phyloP scores from a whole-genome alignment of 2,797 vertebrate species.

The Sebastes hubbsi region DNA sequence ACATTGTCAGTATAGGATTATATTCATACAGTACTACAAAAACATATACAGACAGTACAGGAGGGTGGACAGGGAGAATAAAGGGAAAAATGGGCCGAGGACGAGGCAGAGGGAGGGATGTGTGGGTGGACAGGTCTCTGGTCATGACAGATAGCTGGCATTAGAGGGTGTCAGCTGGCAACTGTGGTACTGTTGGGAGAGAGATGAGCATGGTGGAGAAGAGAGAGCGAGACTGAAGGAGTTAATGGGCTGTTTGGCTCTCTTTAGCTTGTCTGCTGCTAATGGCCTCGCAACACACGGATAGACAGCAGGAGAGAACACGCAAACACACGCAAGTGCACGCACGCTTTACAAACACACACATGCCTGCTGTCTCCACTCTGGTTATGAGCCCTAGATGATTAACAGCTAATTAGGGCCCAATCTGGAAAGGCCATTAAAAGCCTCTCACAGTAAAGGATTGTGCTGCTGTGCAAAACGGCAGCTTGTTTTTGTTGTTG shows the following conservation, averaged over 20 bases:
- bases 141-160: constrained; percentile 88
- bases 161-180: constrained; percentile 90
- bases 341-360: constrained; percentile 53
- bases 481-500: constrained; percentile 70
- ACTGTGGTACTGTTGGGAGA: constrained; percentile 83
- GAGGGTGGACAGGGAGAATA: constrained; percentile 21
- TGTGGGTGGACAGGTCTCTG: constrained; percentile 80
- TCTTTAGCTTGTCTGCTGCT: constrained; percentile 81
- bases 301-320: constrained; percentile 74
- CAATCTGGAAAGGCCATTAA: constrained; percentile 84
- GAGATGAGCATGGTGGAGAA: constrained; percentile 81
- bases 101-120: constrained; percentile 51
- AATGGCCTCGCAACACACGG: constrained; percentile 80
- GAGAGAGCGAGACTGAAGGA: constrained; percentile 73
- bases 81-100: constrained; percentile 20
- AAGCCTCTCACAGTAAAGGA: constrained; percentile 77
- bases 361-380: constrained; percentile 73
- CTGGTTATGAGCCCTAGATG: constrained; percentile 84
- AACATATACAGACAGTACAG: background rate
- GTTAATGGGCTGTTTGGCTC: constrained; percentile 84
- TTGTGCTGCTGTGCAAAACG: constrained; percentile 68
- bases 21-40: background rate
- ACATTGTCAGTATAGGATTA: background rate
- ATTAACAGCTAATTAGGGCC: constrained; percentile 88
- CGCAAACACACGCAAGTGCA: constrained; percentile 61